Percentiles rank a stretch among this genome's conserved stretches.
These are phyloP conservation scores for Ennomos fuscantarius DNA, from an alignment of 2,888 invertebrate genomes.

Conservation along the genomic window DNA sequence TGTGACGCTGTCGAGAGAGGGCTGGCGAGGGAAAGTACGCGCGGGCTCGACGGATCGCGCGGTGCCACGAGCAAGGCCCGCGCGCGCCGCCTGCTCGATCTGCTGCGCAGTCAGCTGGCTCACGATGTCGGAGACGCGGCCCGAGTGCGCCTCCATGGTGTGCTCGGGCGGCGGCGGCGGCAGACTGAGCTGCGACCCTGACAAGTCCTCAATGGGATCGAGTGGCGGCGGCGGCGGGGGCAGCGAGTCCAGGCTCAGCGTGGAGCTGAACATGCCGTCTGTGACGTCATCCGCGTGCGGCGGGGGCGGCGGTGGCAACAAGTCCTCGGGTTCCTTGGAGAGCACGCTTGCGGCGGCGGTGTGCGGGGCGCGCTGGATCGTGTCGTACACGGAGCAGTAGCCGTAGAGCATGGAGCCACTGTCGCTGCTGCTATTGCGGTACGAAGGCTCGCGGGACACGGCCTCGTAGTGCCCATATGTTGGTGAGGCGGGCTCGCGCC, in stretches of 20 bases:
- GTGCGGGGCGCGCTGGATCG: constrained; percentile 82
- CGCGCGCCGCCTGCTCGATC: constrained; percentile 65
- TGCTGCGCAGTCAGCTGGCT: constrained; percentile 72
- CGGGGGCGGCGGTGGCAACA: constrained; percentile 89
- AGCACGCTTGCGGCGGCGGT: constrained; percentile 84
- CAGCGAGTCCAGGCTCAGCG: constrained; percentile 91
- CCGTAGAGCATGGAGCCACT: constrained; percentile 70
- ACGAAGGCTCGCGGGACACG: constrained; percentile 59
- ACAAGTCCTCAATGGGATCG: constrained; percentile 84
- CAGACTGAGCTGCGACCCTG: constrained; percentile 90
- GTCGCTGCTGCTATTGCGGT: constrained; percentile 60
- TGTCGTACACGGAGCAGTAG: constrained; percentile 81
- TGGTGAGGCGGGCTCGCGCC: constrained; percentile 57
- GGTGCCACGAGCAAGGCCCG: constrained; percentile 67
- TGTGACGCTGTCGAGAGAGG: constrained; percentile 83
- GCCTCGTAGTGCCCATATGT: constrained; percentile 69
- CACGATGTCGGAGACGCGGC: constrained; percentile 75
- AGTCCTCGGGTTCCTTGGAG: constrained; percentile 69
- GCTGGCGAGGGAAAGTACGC: constrained; percentile 81
- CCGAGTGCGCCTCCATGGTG: constrained; percentile 66
- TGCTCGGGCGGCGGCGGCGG: constrained; percentile 90
- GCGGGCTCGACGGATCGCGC: constrained; percentile 67
- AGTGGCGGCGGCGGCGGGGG: constrained; percentile 92
- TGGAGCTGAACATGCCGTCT: constrained; percentile 89
- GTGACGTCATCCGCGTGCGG: constrained; percentile 86